Percentiles rank a stretch among this genome's conserved stretches.
Evolutionary conservation across 2,113 vertebrate species (phyloP).

Genomic region (Hystrix cristata): DNA sequence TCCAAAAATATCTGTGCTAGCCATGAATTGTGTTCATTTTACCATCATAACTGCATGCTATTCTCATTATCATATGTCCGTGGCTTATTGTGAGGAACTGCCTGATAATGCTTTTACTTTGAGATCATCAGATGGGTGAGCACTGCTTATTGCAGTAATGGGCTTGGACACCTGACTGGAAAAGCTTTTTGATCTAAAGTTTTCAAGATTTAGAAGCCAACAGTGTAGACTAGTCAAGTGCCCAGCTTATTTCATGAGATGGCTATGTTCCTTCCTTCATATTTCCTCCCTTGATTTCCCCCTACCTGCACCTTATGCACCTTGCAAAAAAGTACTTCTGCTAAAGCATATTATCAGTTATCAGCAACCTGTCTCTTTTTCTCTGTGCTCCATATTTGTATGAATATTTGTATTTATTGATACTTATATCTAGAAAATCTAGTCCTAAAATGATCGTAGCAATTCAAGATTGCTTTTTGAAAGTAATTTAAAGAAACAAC

Average conservation of each 20-base stretch:
- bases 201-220: not conserved
- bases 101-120: not conserved
- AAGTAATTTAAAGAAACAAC: constrained; percentile 47
- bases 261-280: not conserved
- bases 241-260: not conserved
- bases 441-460: not conserved
- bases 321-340: not conserved
- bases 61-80: not conserved
- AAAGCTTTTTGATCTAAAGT: not conserved
- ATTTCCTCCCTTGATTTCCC: not conserved
- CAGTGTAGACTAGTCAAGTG: not conserved
- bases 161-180: not conserved
- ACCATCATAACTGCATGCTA: not conserved
- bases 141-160: not conserved
- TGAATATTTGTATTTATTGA: not conserved
- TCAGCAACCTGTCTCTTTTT: not conserved
- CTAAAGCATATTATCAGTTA: constrained; percentile 4
- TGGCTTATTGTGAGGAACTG: not conserved
- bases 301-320: not conserved
- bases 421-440: not conserved
- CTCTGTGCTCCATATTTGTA: not conserved
- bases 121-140: not conserved
- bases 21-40: not conserved
- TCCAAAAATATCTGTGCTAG: not conserved
- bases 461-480: constrained; percentile 8